A percentile compares a stretch with the other conserved stretches of the same genome.
These are phyloP conservation scores for Vesta saturnalis DNA, from an alignment of 2,888 invertebrate species.

Conservation along the genomic window DNA sequence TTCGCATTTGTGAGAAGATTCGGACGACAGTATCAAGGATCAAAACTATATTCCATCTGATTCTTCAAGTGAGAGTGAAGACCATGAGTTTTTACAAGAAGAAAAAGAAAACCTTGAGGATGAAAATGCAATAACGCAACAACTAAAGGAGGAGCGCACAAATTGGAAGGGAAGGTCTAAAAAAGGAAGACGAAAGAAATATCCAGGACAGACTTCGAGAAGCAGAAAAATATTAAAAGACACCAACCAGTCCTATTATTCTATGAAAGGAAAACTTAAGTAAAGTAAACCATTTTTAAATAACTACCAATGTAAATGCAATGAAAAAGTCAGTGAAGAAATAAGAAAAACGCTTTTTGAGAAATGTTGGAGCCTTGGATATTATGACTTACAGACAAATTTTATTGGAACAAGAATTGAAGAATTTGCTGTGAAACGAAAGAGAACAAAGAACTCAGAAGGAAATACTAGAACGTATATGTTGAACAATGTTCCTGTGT, in stretches of 20 bases:
- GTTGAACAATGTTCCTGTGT: no score
- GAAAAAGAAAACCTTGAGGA: neutral
- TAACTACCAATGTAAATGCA: no score
- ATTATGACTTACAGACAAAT: neutral
- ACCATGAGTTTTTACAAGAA: neutral
- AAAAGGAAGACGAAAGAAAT: neutral
- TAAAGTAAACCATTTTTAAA: no score
- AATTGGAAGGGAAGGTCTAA: no score
- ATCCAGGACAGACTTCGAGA: neutral
- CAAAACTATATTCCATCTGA: neutral
- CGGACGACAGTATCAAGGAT: neutral
- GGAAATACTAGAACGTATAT: neutral
- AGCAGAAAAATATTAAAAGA: neutral
- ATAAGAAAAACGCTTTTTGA: neutral
- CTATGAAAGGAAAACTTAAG: no score
- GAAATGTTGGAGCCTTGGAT: no score
- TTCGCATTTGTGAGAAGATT: neutral
- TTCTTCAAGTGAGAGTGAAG: neutral
- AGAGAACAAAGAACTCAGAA: neutral
- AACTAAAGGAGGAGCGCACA: neutral
- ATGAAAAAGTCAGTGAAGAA: neutral
- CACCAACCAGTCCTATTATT: no score
- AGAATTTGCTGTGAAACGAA: no score
- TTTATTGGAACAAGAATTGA: neutral
- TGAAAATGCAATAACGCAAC: neutral